Evolutionary conservation across 1,140 invertebrate species (phyloP), one percentile per base, ranked within the genome.

Genomic region (Panagrolaimus sp.): DNA sequence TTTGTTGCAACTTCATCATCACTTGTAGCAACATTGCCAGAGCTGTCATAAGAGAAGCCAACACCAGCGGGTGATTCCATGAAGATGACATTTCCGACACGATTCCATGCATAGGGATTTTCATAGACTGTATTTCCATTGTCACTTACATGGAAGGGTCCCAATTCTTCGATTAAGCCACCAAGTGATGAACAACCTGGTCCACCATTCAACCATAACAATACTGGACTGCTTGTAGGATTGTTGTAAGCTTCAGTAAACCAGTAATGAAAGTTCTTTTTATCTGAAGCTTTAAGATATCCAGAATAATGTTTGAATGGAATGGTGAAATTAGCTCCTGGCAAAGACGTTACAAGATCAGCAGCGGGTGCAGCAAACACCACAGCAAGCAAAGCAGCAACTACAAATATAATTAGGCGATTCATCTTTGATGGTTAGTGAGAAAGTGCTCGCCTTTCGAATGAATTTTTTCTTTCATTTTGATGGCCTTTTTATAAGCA

Each of bases 51-150:
- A 0, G 86, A 87, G 69, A 81, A 87, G 0, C 86, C 86, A 63
- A 87, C 85, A 70, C 47, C 47, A 3, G 47, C 47, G 5, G 47
- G 87, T 9, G 86, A 80, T 72, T 87, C 87, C 38, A 87, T 66
- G 73, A 84, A 87, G 5, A 87, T 48, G 25, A 94, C 91, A 82
- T 92, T 93, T 65, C 70, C 74, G 16, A 73, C 72, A 48, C 72
- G 82, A 70, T 87, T 87, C 87, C 87, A 87, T 45, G 84, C 80
- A 74, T 83, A 85, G 5, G 79, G 70, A 73, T 87, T 87, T 46
- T 78, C 70, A 16, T 38, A 23, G 7, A 73, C 67, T 0, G 86
- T 65, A 9, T 72, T 82, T 47, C 74, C 74, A 9, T 83, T 84
- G 65, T 81, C 75, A 48, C 46, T 42, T 9, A 68, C 73, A 65